Evolutionary conservation across 1,140 invertebrate genomes (phyloP).

Genomic region (Heliconius hermathena): DNA sequence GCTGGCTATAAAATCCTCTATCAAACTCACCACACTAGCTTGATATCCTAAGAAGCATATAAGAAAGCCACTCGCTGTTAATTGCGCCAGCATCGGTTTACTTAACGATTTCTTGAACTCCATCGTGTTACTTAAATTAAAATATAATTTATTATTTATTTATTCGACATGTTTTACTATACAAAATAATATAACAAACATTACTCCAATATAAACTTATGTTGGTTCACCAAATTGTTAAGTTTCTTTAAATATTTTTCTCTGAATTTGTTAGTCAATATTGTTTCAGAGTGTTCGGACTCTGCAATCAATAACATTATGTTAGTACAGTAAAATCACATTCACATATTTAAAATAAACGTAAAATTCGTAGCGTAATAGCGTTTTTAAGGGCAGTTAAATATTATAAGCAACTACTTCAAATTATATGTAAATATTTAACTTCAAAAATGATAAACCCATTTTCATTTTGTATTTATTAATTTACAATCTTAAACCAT

Average conservation of each 20-base stretch:
- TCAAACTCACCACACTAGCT: slow-evolving; percentile 48
- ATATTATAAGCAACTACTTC: too few species aligned
- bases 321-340: background rate
- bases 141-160: background rate
- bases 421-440: too few species aligned
- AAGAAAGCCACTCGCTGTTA: slow-evolving; percentile 53
- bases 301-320: background rate
- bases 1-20: background rate
- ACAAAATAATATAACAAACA: background rate
- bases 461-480: too few species aligned
- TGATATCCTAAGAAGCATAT: slow-evolving; percentile 65
- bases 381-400: too few species aligned
- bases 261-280: slow-evolving; percentile 38
- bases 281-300: background rate
- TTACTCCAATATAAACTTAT: slow-evolving; percentile 56
- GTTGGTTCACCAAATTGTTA: slow-evolving; percentile 51
- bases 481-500: too few species aligned
- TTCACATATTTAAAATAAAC: too few species aligned
- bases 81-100: slow-evolving; percentile 55
- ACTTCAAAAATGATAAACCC: too few species aligned
- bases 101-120: slow-evolving; percentile 52
- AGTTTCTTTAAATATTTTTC: slow-evolving; percentile 46
- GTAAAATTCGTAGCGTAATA: too few species aligned
- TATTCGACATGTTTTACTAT: background rate
- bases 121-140: slow-evolving; percentile 48